Conservation (phyloP, 2,888 invertebrate genomes). For the Lycia hirtaria region DNA sequence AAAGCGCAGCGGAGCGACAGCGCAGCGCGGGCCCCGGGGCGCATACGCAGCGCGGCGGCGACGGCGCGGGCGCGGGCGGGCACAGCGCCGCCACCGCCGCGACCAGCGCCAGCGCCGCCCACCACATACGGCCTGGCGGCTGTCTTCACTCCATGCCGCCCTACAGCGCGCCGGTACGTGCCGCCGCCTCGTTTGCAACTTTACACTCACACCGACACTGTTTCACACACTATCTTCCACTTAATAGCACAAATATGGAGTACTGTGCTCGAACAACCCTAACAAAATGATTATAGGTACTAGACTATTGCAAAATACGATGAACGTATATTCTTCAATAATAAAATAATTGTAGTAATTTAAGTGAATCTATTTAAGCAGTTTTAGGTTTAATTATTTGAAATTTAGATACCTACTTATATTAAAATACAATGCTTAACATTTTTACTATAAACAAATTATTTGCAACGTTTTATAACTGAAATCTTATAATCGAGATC, state of each 20-base stretch:
- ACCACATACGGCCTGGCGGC: conserved; percentile 43
- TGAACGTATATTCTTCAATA: no score
- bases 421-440: no score
- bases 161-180: neutral
- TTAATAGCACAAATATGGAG: neutral
- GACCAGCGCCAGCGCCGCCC: conserved; percentile 44
- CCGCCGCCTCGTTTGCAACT: neutral
- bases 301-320: no score
- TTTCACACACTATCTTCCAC: neutral
- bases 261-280: no score
- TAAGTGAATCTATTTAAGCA: no score
- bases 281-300: no score
- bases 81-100: conserved; percentile 42
- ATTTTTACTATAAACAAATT: no score
- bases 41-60: conserved; percentile 54
- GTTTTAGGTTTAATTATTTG: no score
- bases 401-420: no score
- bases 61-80: conserved; percentile 29
- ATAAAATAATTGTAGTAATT: no score
- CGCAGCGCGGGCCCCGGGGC: conserved; percentile 54
- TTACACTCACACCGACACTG: neutral
- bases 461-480: no score
- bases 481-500: no score
- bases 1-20: conserved; percentile 60
- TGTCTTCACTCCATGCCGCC: conserved; percentile 24